Evolutionary conservation across 2,113 vertebrate genomes (phyloP).

Genomic region (Hydropotes inermis): DNA sequence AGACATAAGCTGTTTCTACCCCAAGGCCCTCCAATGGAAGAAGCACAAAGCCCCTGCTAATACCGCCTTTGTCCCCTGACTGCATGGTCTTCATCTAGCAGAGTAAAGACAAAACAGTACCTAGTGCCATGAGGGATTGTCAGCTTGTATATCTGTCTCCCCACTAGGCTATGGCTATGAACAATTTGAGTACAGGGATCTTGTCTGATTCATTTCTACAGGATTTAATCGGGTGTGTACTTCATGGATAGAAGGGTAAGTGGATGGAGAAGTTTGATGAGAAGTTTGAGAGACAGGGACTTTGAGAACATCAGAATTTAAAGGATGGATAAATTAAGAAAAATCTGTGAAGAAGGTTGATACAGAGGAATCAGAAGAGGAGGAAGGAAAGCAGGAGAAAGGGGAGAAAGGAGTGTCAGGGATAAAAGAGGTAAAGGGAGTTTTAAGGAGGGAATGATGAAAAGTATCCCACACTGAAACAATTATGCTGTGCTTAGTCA

Average conservation of each 20-base stretch:
- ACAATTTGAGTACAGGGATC: background rate
- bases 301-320: slow-evolving; percentile 37
- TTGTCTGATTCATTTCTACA: background rate
- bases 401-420: background rate
- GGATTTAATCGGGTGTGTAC: background rate
- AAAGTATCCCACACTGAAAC: background rate
- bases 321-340: background rate
- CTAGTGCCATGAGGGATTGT: background rate
- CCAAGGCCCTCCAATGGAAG: background rate
- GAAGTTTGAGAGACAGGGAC: background rate
- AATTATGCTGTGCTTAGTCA: background rate
- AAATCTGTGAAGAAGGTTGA: background rate
- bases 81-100: background rate
- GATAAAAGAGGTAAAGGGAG: background rate
- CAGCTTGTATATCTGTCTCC: background rate
- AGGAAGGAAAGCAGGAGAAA: background rate
- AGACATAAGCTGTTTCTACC: background rate
- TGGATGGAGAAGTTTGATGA: background rate
- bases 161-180: background rate
- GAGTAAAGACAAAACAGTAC: background rate
- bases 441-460: background rate
- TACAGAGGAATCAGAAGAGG: background rate
- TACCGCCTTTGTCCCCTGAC: background rate
- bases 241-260: background rate
- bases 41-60: background rate